These are phyloP conservation scores for Distichodus sexfasciatus DNA, from an alignment of 2,797 vertebrate species.

Conservation along the genomic window DNA sequence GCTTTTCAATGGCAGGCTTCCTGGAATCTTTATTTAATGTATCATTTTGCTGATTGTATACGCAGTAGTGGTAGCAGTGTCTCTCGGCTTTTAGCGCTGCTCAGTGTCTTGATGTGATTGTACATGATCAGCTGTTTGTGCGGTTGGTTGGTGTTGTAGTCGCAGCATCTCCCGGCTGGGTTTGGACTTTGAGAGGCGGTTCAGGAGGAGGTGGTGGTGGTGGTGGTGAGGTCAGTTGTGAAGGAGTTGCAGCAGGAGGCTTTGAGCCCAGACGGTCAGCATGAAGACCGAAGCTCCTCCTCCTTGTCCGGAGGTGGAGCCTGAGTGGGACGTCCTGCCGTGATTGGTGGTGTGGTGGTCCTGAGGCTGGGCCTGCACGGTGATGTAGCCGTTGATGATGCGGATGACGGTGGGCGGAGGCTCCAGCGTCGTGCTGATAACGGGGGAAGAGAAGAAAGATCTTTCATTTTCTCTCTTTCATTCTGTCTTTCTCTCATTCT, in stretches of 20 bases:
- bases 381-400: slow-evolving; percentile 81
- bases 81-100: too few species aligned
- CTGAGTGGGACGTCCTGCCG: slow-evolving; percentile 42
- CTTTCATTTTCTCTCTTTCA: slow-evolving; percentile 2
- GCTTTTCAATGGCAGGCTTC: too few species aligned
- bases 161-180: too few species aligned
- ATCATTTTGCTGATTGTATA: too few species aligned
- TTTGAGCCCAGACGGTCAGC: slow-evolving; percentile 20
- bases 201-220: neutral
- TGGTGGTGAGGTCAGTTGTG: neutral
- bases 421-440: slow-evolving; percentile 66
- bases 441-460: slow-evolving; percentile 10
- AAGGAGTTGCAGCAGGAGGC: neutral
- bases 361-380: slow-evolving; percentile 62
- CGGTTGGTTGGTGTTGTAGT: too few species aligned
- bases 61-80: too few species aligned
- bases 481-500: neutral
- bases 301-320: slow-evolving; percentile 34
- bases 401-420: slow-evolving; percentile 72
- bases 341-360: slow-evolving; percentile 53
- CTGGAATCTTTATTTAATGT: too few species aligned
- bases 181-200: neutral
- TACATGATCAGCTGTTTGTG: too few species aligned
- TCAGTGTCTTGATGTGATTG: too few species aligned
- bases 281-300: slow-evolving; percentile 14